Evolutionary conservation across 2,113 vertebrate species (phyloP).

Genomic region (Rafetus swinhoei): DNA sequence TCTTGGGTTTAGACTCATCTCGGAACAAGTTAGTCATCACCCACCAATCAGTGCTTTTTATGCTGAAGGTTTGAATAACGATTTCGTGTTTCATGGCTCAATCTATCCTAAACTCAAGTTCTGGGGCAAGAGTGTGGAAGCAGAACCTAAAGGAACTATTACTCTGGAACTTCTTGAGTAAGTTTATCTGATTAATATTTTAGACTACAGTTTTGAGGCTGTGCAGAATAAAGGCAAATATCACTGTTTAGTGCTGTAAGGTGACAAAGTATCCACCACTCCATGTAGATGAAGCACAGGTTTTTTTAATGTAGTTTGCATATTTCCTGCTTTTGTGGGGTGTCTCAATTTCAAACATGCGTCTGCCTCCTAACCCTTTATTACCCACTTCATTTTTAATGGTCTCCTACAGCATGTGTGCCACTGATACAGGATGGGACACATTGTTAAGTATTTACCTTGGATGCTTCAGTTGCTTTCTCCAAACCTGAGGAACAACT

Average conservation of each 20-base stretch:
- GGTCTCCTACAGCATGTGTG: neutral
- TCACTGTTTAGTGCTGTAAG: neutral
- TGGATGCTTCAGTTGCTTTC: neutral
- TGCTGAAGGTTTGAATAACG: slow-evolving; percentile 91
- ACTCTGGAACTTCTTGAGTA: slow-evolving; percentile 97
- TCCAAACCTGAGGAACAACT: neutral
- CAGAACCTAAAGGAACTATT: slow-evolving; percentile 94
- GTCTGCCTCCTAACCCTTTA: neutral
- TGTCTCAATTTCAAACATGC: neutral
- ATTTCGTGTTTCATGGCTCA: slow-evolving; percentile 97
- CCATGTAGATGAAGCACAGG: neutral
- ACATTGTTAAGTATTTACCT: no score
- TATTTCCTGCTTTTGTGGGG: neutral
- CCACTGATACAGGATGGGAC: neutral
- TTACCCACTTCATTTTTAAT: neutral
- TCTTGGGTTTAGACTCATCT: slow-evolving; percentile 95
- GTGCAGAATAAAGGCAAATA: neutral
- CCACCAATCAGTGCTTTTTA: slow-evolving; percentile 98
- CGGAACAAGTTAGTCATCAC: slow-evolving; percentile 98
- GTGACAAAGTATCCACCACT: neutral
- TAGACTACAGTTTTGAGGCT: neutral
- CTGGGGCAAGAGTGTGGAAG: slow-evolving; percentile 99
- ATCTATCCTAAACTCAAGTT: slow-evolving; percentile 99
- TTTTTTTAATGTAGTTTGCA: neutral
- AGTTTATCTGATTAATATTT: slow-evolving; percentile 62